These are phyloP conservation scores for Sapayoa aenigma DNA, from an alignment of 2,113 vertebrate species.

Conservation along the genomic window DNA sequence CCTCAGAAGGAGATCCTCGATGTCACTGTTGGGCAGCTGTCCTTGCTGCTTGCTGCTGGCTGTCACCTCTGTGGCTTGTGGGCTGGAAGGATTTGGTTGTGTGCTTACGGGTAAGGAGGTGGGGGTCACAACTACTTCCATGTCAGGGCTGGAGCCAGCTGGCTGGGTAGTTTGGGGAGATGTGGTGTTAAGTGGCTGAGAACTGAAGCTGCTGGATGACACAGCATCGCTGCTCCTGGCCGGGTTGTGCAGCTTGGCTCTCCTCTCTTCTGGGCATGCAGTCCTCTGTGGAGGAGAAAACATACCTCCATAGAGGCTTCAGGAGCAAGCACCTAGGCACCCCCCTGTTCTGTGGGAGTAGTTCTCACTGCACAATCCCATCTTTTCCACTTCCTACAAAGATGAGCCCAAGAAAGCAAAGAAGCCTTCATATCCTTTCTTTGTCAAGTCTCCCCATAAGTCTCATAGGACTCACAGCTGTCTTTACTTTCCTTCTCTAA, in stretches of 20 bases:
- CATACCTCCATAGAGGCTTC: not conserved
- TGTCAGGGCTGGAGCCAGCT: not conserved
- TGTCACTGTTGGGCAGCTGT: not conserved
- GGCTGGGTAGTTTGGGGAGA: not conserved
- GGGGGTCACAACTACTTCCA: not conserved
- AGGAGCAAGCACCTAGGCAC: not conserved
- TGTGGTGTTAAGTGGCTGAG: fast-evolving
- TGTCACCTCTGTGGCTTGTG: not conserved
- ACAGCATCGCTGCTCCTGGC: fast-evolving
- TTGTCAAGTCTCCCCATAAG: not conserved
- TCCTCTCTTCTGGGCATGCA: not conserved
- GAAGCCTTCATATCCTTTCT: not conserved
- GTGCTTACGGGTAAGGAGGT: not conserved
- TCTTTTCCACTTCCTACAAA: not conserved
- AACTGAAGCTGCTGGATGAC: not conserved
- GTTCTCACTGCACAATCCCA: not conserved
- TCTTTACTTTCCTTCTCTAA: not conserved
- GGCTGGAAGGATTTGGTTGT: not conserved
- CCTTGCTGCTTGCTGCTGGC: not conserved
- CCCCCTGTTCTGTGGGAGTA: not conserved
- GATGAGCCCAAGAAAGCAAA: not conserved
- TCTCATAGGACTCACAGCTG: not conserved
- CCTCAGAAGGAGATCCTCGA: constrained; percentile 22
- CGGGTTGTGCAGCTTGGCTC: not conserved
- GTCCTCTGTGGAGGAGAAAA: constrained; percentile 34